These are phyloP conservation scores for Pseudochirops corinnae DNA, from an alignment of 2,797 vertebrate species.

Conservation along the genomic window DNA sequence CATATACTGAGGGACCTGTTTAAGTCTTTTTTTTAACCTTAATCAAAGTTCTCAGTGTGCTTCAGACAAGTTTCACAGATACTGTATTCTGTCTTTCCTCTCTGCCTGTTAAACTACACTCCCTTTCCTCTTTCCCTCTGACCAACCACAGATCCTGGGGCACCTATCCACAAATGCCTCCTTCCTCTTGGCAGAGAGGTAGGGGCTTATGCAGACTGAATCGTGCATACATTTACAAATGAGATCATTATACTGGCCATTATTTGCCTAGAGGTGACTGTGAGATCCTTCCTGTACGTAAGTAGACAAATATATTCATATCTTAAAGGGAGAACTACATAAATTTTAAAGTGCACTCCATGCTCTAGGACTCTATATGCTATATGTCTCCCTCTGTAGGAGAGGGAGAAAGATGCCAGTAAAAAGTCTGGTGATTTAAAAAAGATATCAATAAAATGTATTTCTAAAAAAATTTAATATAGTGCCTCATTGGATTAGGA, in stretches of 20 bases:
- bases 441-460: not conserved
- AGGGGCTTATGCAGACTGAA: not conserved
- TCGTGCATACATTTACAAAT: not conserved
- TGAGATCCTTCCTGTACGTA: not conserved
- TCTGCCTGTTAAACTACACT: not conserved
- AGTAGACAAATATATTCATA: not conserved
- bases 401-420: not conserved
- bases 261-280: not conserved
- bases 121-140: not conserved
- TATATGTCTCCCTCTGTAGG: not conserved
- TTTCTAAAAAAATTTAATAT: not conserved
- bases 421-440: not conserved
- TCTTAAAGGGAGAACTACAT: not conserved
- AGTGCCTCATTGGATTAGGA: not conserved
- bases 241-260: not conserved
- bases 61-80: not conserved
- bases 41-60: not conserved
- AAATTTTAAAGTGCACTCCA: not conserved
- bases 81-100: not conserved
- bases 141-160: not conserved
- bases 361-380: slow-evolving; percentile 12
- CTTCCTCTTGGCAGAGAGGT: not conserved
- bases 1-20: not conserved
- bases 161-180: not conserved
- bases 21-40: not conserved